phyloP scores from a whole-genome alignment of 37 sponge, comb jelly and placozoan species.

The Sycon ciliatum region DNA sequence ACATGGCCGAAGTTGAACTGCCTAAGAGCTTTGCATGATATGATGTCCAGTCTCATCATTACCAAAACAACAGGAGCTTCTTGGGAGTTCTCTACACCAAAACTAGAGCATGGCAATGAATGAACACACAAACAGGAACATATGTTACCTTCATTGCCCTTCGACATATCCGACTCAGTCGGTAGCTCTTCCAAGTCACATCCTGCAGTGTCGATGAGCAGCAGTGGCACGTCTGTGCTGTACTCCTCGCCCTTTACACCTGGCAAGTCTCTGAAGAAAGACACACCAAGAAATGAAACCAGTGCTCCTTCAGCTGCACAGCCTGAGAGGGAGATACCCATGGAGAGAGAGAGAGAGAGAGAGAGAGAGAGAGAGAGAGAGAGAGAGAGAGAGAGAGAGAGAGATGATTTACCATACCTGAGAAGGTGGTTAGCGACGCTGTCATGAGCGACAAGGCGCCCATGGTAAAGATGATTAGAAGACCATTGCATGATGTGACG shows the following conservation, averaged over 20 bases:
- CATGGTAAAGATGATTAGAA: constrained; percentile 56
- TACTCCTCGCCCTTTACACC: constrained; percentile 14
- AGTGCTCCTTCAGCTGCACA: too few species aligned
- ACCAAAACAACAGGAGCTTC: too few species aligned
- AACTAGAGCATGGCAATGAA: too few species aligned
- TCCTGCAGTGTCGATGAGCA: constrained; percentile 89
- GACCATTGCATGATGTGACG: constrained; percentile 71
- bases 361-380: neutral
- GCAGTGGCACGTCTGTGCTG: constrained; percentile 49
- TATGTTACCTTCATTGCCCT: constrained; percentile 72
- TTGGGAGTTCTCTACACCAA: too few species aligned
- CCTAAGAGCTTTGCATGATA: neutral
- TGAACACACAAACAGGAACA: neutral
- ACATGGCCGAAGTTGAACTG: too few species aligned
- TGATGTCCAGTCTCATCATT: too few species aligned
- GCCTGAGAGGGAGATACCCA: neutral
- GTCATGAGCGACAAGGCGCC: constrained; percentile 47
- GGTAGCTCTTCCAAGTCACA: constrained; percentile 56
- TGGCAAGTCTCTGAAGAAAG: constrained; percentile 39
- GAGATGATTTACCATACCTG: constrained; percentile 36
- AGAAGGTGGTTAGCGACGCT: constrained; percentile 55
- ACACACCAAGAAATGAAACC: neutral
- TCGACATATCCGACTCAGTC: constrained; percentile 58
- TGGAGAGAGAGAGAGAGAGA: neutral
- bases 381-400: neutral